phyloP scores from a whole-genome alignment of 92 coral and sea anemone genomes.

The Zoanthus sociatus region DNA sequence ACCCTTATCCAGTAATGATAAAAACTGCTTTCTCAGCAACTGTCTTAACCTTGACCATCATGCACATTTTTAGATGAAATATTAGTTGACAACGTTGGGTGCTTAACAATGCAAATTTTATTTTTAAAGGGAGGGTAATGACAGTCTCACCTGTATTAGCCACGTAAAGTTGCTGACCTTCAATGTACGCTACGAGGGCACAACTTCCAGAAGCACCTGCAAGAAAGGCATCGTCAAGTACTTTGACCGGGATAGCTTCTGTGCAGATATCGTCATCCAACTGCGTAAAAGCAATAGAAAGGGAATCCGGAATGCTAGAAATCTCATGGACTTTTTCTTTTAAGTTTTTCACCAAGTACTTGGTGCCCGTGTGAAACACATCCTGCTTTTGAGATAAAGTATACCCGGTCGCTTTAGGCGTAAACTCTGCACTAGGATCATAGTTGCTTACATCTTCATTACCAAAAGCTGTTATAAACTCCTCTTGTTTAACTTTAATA shows the following conservation, averaged over 20 bases:
- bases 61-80: no score
- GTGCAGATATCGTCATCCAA: conserved; percentile 92
- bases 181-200: conserved; percentile 88
- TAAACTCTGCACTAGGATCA: conserved; percentile 8
- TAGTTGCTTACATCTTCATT: conserved; percentile 32
- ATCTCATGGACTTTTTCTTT: conserved; percentile 52
- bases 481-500: conserved; percentile 55
- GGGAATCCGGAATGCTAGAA: conserved; percentile 68
- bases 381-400: conserved; percentile 86
- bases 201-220: conserved; percentile 97
- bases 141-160: conserved; percentile 84
- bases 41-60: no score
- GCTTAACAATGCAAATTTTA: no score
- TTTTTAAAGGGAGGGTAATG: neutral
- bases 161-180: conserved; percentile 76
- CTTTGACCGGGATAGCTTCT: conserved; percentile 95
- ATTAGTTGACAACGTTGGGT: no score
- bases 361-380: conserved; percentile 90
- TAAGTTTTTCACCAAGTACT: conserved; percentile 77
- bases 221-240: conserved; percentile 85
- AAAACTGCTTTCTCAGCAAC: no score
- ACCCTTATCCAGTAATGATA: no score
- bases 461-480: conserved; percentile 48
- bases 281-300: conserved; percentile 87
- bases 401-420: conserved; percentile 60